Evolutionary conservation across 2,888 invertebrate species (phyloP), one percentile per base, ranked within the genome.

Genomic region (Cephus nigrinus): DNA sequence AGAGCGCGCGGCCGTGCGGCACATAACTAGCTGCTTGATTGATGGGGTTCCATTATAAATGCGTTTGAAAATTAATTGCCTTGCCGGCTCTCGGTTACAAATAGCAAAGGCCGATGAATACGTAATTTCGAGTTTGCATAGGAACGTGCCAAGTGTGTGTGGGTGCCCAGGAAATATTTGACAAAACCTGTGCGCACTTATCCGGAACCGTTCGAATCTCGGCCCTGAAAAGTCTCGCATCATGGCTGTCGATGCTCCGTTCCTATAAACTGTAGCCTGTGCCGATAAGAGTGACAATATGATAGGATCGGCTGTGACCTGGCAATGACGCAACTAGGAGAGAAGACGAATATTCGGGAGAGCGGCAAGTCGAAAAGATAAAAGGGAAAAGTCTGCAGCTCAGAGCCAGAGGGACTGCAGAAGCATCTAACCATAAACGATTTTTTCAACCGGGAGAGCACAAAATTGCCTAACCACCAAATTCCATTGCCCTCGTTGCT

Each of bases 361-460:
- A 40, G 15, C 15, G 40, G 4, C 15, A 40, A 40, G 40, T 40
- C 4, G 4, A 5, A 15, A 40, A 40, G 40, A 40, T 15, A 40
- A 40, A 15, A 40, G 40, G 4, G 15, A 15, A 40, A 40, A 40
- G 40, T 40, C 15, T 40, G 4, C 15, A 4, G 40, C 15, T 40
- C 15, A 15, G 40, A 5, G 15, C 40, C 15, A 15, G 40, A 15
- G 15, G 4, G 69, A 69, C 83, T 84, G 87, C 85, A 87, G 87
- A 86, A 85, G 88, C 89, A 90, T 90, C 90, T 90, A 88, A 90
- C 88, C 90, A 89, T 89, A 88, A 90, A 91, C 90, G 90, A 88
- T 91, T 91, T 90, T 91, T 90, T 90, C 89, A 89, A 90, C 90
- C 90, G 90, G 88, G 86, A 88, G 88, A 91, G 90, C 91, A 91